phyloP scores from a whole-genome alignment of 2,113 vertebrate genomes.

The Campylomormyrus numenius region DNA sequence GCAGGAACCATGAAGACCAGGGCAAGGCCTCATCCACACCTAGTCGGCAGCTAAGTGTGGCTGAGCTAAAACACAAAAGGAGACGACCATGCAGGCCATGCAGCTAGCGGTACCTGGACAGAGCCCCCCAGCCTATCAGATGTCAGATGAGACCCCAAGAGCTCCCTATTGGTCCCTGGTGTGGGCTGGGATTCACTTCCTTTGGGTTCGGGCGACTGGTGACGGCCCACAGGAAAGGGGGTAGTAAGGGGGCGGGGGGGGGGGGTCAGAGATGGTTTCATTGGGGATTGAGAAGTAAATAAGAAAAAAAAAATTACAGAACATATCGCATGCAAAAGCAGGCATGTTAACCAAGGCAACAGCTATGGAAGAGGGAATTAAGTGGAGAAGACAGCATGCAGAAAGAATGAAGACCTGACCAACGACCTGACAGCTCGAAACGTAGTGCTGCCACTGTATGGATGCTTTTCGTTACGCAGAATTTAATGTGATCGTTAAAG shows the following conservation, averaged over 20 bases:
- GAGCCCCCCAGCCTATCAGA: conserved; percentile 82
- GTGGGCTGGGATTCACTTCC: conserved; percentile 80
- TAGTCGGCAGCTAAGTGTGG: background rate
- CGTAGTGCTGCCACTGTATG: background rate
- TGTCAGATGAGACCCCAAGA: conserved; percentile 77
- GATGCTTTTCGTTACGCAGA: background rate
- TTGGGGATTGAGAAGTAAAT: conserved; percentile 30
- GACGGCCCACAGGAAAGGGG: conserved; percentile 57
- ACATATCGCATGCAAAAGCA: conserved; percentile 66
- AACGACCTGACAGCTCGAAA: background rate
- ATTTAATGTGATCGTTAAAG: background rate
- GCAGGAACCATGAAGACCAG: background rate
- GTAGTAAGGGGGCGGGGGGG: conserved; percentile 17
- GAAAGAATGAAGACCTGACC: conserved; percentile 50
- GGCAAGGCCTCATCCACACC: background rate
- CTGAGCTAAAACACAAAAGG: background rate
- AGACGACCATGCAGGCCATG: conserved; percentile 23
- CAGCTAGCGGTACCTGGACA: conserved; percentile 75
- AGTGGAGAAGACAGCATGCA: conserved; percentile 46
- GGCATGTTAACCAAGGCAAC: conserved; percentile 63
- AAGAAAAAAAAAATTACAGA: conserved; percentile 55
- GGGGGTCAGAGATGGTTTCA: conserved; percentile 35
- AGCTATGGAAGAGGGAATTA: conserved; percentile 2
- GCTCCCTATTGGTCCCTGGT: conserved; percentile 76
- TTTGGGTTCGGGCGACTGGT: conserved; percentile 77